These are phyloP conservation scores for Kryptopterus vitreolus DNA, from an alignment of 2,797 vertebrate genomes.

Conservation along the genomic window DNA sequence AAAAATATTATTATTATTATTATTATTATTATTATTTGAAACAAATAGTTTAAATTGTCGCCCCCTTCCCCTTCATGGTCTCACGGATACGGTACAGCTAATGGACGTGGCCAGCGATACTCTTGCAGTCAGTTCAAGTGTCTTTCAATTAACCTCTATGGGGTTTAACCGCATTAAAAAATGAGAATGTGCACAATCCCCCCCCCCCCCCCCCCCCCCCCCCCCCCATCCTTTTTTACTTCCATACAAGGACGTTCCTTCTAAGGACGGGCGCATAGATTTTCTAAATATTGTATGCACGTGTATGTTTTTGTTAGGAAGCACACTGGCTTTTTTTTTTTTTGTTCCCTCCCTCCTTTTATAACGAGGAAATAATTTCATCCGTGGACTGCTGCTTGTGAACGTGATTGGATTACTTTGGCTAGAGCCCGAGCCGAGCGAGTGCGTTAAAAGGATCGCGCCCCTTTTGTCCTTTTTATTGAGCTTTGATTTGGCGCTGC, in stretches of 20 bases:
- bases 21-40: too few relatives aligned
- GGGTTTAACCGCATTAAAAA: neutral
- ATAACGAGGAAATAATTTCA: conserved; percentile 46
- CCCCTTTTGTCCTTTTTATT: conserved; percentile 33
- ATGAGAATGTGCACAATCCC: neutral
- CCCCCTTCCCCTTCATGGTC: too few relatives aligned
- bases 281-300: neutral
- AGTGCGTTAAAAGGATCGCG: conserved; percentile 36
- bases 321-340: neutral
- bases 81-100: neutral
- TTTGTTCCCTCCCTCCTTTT: too few relatives aligned
- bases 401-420: conserved; percentile 50
- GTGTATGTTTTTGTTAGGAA: neutral
- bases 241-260: neutral
- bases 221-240: neutral
- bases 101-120: neutral
- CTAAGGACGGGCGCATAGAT: neutral
- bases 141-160: neutral
- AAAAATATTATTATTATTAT: too few relatives aligned
- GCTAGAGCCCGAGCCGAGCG: conserved; percentile 15
- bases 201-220: too few relatives aligned
- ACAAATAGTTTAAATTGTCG: too few relatives aligned
- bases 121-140: neutral
- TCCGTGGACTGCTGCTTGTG: conserved; percentile 45
- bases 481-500: conserved; percentile 40